Percentiles rank a stretch among this genome's conserved stretches.
These are phyloP conservation scores for Pyrgus malvae DNA, from an alignment of 2,888 invertebrate species.

Conservation along the genomic window DNA sequence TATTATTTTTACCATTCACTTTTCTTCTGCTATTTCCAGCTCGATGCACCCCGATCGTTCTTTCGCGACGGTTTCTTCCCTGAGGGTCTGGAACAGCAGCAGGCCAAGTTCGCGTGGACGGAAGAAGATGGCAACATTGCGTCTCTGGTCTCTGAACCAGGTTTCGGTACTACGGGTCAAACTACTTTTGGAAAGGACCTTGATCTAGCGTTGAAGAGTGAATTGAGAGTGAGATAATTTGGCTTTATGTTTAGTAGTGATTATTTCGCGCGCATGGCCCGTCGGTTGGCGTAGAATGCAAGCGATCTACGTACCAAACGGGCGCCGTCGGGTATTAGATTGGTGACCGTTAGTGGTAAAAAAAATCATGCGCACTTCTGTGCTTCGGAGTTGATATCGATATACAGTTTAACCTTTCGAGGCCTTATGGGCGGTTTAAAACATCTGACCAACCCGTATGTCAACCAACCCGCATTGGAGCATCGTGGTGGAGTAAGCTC, in stretches of 20 bases:
- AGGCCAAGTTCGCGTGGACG: constrained; percentile 71
- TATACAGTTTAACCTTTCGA: no score
- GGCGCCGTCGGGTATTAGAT: no score
- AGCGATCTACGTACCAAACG: no score
- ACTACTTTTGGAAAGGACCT: constrained; percentile 66
- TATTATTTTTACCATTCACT: neutral
- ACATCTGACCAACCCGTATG: no score
- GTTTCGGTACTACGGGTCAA: constrained; percentile 66
- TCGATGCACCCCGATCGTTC: constrained; percentile 7
- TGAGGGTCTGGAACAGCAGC: constrained; percentile 57
- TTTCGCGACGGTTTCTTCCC: constrained; percentile 68
- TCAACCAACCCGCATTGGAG: no score
- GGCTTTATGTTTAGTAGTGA: neutral
- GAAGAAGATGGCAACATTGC: constrained; percentile 74
- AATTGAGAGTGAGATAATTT: constrained; percentile 53
- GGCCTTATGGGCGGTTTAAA: no score
- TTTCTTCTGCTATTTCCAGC: neutral
- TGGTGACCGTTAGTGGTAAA: no score
- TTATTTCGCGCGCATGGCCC: no score
- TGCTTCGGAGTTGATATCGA: no score
- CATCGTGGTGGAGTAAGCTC: no score
- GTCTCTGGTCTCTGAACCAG: constrained; percentile 67
- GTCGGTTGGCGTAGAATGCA: no score
- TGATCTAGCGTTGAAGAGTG: constrained; percentile 59
- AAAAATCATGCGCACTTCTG: no score